phyloP scores from a whole-genome alignment of 2,113 vertebrate genomes.

The Dunckerocampus dactyliophorus region DNA sequence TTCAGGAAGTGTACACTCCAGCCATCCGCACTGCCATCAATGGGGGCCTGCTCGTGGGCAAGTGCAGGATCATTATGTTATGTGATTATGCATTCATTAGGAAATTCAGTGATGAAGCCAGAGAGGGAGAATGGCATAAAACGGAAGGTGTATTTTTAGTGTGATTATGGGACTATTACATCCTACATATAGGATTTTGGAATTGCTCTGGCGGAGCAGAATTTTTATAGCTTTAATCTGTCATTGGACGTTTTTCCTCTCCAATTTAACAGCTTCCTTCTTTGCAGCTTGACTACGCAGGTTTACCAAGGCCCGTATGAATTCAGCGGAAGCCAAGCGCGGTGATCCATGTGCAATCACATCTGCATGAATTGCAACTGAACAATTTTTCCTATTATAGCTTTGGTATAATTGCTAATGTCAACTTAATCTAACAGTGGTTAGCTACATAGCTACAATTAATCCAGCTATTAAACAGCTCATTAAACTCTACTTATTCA shows the following conservation, averaged over 20 bases:
- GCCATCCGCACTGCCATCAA: constrained; percentile 66
- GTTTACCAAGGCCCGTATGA: not conserved
- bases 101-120: not conserved
- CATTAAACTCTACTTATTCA: constrained; percentile 44
- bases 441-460: constrained; percentile 40
- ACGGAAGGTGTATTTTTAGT: not conserved
- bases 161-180: not conserved
- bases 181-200: not conserved
- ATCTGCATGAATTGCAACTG: not conserved
- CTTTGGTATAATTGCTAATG: constrained; percentile 29
- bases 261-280: constrained; percentile 3
- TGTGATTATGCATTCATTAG: constrained; percentile 1
- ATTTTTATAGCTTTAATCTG: not conserved
- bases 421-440: constrained; percentile 38
- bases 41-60: constrained; percentile 73
- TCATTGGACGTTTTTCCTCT: not conserved
- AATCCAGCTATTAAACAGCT: constrained; percentile 44
- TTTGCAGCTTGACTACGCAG: not conserved
- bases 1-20: constrained; percentile 65
- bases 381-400: constrained; percentile 7
- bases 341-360: not conserved
- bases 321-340: not conserved
- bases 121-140: not conserved
- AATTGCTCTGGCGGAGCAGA: not conserved
- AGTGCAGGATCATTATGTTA: constrained; percentile 13